Evolutionary conservation across 2,888 invertebrate species (phyloP).

Genomic region (Furcula furcula): DNA sequence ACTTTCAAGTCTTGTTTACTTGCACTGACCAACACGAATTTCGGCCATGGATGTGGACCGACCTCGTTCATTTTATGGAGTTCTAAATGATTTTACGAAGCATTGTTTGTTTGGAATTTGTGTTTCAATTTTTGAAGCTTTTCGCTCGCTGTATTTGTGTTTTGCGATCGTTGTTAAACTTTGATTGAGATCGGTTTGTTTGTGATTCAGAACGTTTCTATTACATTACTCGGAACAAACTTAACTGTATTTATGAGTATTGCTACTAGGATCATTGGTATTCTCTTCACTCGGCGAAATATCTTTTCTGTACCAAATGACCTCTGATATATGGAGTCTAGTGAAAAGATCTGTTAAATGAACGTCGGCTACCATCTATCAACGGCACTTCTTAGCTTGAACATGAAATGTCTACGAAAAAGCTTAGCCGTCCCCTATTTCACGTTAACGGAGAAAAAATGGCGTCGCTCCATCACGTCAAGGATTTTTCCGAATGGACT

Average conservation of each 20-base stretch:
- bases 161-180: not conserved
- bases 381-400: not conserved
- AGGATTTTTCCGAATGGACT: conserved; percentile 25
- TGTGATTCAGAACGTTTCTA: no score
- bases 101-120: conserved; percentile 13
- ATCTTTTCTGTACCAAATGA: no score
- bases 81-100: conserved; percentile 17
- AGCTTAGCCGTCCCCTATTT: conserved; percentile 10
- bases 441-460: conserved; percentile 17
- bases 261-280: no score
- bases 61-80: conserved; percentile 23
- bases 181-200: not conserved
- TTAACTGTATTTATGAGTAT: no score
- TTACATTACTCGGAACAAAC: no score
- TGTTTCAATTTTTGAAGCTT: not conserved
- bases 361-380: no score
- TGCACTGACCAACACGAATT: conserved; percentile 28
- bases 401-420: not conserved
- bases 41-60: no score
- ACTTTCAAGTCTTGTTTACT: conserved; percentile 37
- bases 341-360: no score
- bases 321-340: no score
- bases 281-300: no score
- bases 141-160: not conserved
- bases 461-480: conserved; percentile 13